phyloP scores from a whole-genome alignment of 30 jellyfish, hydroid and myxozoan species.

The Chrysaora quinquecirrha region DNA sequence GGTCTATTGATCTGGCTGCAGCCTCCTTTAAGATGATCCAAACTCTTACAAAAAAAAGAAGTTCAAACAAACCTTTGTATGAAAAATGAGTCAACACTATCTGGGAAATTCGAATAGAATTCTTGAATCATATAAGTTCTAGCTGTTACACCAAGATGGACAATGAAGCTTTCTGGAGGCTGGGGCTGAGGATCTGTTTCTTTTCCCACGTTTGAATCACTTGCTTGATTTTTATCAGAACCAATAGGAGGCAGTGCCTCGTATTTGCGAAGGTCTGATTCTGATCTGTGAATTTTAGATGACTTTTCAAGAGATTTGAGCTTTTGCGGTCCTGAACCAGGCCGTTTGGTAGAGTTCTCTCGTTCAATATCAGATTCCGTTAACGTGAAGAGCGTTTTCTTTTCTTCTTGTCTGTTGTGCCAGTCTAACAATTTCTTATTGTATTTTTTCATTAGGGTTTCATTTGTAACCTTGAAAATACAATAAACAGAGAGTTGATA shows the following conservation, averaged over 20 bases:
- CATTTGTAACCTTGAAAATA: conserved; percentile 62
- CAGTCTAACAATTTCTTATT: conserved; percentile 58
- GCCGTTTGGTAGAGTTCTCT: conserved; percentile 10
- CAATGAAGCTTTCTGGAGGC: conserved; percentile 61
- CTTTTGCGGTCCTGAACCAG: conserved; percentile 49
- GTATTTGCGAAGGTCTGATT: conserved; percentile 52
- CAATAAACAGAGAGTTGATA: neutral
- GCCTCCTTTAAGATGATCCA: too few relatives aligned
- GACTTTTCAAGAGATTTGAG: conserved; percentile 28
- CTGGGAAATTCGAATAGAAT: conserved; percentile 39
- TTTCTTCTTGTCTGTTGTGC: conserved; percentile 72
- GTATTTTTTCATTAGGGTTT: conserved; percentile 78
- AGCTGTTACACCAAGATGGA: conserved; percentile 72
- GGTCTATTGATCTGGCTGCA: too few relatives aligned
- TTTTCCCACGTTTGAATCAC: neutral
- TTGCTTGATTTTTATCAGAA: neutral
- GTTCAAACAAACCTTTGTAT: conserved; percentile 75
- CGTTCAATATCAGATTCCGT: conserved; percentile 50
- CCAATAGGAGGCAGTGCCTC: conserved; percentile 77
- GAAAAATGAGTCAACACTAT: conserved; percentile 25
- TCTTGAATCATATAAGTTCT: conserved; percentile 66
- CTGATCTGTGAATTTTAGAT: conserved; percentile 30
- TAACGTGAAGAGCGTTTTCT: conserved; percentile 78
- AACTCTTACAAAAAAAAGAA: too few relatives aligned
- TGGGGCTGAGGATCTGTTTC: conserved; percentile 34